phyloP scores from a whole-genome alignment of 2,888 invertebrate species.

The Pammene fasciana region DNA sequence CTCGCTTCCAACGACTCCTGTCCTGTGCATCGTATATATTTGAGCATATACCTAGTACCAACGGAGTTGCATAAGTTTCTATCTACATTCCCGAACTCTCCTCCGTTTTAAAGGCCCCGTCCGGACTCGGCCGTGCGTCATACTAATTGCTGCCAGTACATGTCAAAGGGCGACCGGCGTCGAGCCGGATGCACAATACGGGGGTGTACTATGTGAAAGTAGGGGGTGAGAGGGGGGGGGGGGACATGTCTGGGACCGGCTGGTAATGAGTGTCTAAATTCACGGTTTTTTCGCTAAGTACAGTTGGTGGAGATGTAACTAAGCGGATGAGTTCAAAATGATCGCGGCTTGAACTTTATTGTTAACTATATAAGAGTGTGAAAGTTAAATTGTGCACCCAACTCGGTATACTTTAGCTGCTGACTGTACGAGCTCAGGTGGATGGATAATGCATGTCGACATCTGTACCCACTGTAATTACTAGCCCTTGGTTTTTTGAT shows the following conservation, averaged over 20 bases:
- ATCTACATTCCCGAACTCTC: neutral
- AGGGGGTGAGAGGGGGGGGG: constrained; percentile 68
- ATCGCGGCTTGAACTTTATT: no score
- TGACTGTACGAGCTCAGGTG: constrained; percentile 1
- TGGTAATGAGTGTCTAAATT: constrained; percentile 61
- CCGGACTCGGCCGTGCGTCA: constrained; percentile 61
- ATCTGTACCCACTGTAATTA: neutral
- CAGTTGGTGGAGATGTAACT: neutral
- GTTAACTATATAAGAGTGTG: no score
- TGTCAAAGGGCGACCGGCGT: constrained; percentile 82
- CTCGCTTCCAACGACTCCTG: no score
- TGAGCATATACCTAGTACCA: no score
- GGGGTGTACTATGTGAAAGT: constrained; percentile 69
- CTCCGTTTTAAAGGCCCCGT: constrained; percentile 43
- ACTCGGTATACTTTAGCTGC: no score
- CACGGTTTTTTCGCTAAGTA: constrained; percentile 25
- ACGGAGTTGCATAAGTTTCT: no score
- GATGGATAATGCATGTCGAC: constrained; percentile 21
- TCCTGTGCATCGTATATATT: no score
- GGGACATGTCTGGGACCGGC: constrained; percentile 68
- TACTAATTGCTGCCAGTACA: constrained; percentile 81
- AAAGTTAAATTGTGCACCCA: no score
- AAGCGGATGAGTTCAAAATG: no score
- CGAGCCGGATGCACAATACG: constrained; percentile 80
- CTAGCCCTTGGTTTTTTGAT: neutral